Evolutionary conservation across 2,113 vertebrate genomes (phyloP).

Genomic region (Clinocottus analis): DNA sequence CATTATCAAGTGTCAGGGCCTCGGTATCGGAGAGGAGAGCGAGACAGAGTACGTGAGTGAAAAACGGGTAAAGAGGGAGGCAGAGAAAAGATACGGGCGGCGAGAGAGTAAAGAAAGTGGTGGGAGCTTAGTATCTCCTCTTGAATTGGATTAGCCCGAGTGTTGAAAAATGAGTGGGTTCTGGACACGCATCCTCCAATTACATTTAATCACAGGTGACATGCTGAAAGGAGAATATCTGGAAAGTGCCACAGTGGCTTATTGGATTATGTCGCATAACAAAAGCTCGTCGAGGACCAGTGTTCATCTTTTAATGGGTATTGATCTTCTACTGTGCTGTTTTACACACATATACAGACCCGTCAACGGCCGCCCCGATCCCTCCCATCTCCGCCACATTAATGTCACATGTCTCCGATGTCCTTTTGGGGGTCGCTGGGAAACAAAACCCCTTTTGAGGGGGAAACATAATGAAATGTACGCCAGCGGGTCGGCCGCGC

Average conservation of each 20-base stretch:
- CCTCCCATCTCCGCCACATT: neutral
- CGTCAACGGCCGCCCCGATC: neutral
- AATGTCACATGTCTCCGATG: constrained; percentile 5
- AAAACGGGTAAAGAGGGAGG: constrained; percentile 20
- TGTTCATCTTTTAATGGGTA: constrained; percentile 37
- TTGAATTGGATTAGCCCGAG: constrained; percentile 26
- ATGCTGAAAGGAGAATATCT: neutral
- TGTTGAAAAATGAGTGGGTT: neutral
- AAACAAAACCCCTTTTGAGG: constrained; percentile 29
- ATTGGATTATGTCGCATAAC: constrained; percentile 38
- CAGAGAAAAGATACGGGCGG: constrained; percentile 1
- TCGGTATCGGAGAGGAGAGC: constrained; percentile 14
- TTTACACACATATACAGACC: neutral
- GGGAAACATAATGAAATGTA: constrained; percentile 24
- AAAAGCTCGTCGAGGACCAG: constrained; percentile 8
- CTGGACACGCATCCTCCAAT: constrained; percentile 21
- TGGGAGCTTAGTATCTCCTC: constrained; percentile 22
- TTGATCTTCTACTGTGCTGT: constrained; percentile 14
- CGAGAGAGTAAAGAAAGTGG: constrained; percentile 12
- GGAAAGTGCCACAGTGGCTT: constrained; percentile 6
- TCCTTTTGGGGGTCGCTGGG: constrained; percentile 20
- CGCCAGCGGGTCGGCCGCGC: constrained; percentile 24
- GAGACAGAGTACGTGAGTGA: constrained; percentile 5
- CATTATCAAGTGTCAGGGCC: constrained; percentile 6
- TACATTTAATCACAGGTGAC: neutral